These are phyloP conservation scores for Clytia hemisphaerica DNA, from an alignment of 30 jellyfish, hydroid and myxozoan genomes.

Conservation along the genomic window DNA sequence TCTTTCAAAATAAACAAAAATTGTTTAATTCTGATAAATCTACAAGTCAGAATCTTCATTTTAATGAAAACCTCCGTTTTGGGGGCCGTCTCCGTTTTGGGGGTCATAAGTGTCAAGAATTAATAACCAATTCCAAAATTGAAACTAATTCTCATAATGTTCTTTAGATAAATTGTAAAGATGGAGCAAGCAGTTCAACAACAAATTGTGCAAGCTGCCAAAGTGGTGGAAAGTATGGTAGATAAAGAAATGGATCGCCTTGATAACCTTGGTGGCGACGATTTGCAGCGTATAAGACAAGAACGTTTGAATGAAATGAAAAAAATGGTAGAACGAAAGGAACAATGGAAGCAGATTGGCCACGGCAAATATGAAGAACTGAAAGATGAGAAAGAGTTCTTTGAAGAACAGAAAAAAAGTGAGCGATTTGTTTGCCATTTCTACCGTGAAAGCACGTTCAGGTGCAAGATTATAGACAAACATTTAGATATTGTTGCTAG, in stretches of 20 bases:
- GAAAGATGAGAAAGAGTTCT: conserved; percentile 84
- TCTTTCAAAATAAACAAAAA: too few relatives aligned
- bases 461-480: conserved; percentile 89
- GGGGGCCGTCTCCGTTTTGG: too few relatives aligned
- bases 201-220: conserved; percentile 82
- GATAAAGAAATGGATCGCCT: conserved; percentile 82
- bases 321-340: conserved; percentile 62
- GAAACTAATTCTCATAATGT: too few relatives aligned
- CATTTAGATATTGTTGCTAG: conserved; percentile 71
- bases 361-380: conserved; percentile 90
- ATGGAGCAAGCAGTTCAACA: conserved; percentile 48
- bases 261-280: conserved; percentile 80
- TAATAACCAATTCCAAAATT: too few relatives aligned
- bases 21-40: too few relatives aligned
- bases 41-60: too few relatives aligned
- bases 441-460: conserved; percentile 83
- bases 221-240: conserved; percentile 74
- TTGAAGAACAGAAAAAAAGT: conserved; percentile 81
- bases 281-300: conserved; percentile 54
- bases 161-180: too few relatives aligned
- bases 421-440: conserved; percentile 92
- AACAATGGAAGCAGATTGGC: conserved; percentile 79
- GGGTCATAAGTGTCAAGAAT: too few relatives aligned
- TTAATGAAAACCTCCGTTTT: too few relatives aligned
- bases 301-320: conserved; percentile 73